Conservation (phyloP, 2,797 vertebrate genomes). For the Mormyrus hasselquistii region DNA sequence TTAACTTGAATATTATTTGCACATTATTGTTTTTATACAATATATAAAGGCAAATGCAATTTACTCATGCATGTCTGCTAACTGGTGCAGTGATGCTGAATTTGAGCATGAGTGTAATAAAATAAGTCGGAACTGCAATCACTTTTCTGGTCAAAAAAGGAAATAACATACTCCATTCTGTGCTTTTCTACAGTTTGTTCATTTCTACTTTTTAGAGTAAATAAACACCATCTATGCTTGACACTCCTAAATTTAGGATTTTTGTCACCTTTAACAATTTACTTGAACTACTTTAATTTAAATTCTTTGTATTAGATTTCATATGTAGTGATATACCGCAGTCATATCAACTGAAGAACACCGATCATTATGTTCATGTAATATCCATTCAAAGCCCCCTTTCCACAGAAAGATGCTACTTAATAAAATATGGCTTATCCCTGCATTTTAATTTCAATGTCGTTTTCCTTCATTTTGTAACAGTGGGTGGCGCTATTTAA, state of each 20-base stretch:
- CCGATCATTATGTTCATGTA: neutral
- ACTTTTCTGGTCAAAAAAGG: neutral
- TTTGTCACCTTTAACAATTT: neutral
- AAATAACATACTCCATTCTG: neutral
- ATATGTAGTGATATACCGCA: neutral
- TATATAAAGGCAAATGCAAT: neutral
- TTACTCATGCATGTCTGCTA: neutral
- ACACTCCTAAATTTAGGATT: neutral
- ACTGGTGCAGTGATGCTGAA: neutral
- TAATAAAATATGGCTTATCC: neutral
- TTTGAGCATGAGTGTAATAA: neutral
- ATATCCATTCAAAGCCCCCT: neutral
- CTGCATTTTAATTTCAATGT: neutral
- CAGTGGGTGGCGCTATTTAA: slow-evolving; percentile 35
- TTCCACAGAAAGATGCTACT: neutral
- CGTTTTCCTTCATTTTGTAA: neutral
- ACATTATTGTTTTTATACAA: neutral
- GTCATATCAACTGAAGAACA: neutral
- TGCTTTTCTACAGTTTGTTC: neutral
- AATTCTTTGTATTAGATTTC: neutral
- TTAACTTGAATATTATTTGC: neutral
- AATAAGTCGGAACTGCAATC: neutral
- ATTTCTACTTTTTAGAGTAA: neutral
- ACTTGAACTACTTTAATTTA: neutral
- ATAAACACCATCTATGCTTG: neutral